Conservation (phyloP, 2,113 vertebrate genomes). For the Coryphaenoides rupestris region DNA sequence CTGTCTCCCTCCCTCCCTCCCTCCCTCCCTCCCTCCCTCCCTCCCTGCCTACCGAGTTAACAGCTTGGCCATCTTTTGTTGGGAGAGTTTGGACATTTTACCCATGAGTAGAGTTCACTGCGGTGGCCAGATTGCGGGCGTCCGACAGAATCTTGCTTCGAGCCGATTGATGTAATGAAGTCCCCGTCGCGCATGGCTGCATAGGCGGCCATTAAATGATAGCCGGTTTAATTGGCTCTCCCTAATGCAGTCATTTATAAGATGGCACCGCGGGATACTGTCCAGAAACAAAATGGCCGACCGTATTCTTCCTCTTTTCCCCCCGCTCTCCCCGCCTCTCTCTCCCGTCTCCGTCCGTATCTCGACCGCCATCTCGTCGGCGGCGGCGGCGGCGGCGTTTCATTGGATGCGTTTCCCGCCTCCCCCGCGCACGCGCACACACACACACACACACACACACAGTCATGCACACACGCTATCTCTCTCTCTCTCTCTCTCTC, state of each 20-base stretch:
- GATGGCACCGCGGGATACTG: constrained; percentile 47
- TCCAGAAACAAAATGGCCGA: constrained; percentile 47
- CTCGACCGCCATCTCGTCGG: neutral
- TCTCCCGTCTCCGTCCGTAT: neutral
- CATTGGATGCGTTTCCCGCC: neutral
- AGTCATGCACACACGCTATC: no score
- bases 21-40: no score
- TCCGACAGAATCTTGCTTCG: constrained; percentile 46
- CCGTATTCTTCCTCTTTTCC: no score
- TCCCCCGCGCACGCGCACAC: no score
- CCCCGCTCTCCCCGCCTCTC: no score
- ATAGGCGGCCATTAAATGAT: constrained; percentile 54
- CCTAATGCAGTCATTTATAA: constrained; percentile 60
- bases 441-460: no score
- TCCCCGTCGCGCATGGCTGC: constrained; percentile 51
- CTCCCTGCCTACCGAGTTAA: no score
- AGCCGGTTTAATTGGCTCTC: constrained; percentile 58
- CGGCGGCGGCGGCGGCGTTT: no score
- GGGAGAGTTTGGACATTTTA: constrained; percentile 3
- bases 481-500: no score
- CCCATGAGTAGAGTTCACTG: neutral
- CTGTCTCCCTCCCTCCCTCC: no score
- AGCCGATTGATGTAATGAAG: constrained; percentile 45
- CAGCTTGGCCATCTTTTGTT: no score
- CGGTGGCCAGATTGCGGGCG: constrained; percentile 32